Base-by-base conservation (phyloP, 2,113 vertebrate genomes). In the Gymnarchus niloticus region DNA sequence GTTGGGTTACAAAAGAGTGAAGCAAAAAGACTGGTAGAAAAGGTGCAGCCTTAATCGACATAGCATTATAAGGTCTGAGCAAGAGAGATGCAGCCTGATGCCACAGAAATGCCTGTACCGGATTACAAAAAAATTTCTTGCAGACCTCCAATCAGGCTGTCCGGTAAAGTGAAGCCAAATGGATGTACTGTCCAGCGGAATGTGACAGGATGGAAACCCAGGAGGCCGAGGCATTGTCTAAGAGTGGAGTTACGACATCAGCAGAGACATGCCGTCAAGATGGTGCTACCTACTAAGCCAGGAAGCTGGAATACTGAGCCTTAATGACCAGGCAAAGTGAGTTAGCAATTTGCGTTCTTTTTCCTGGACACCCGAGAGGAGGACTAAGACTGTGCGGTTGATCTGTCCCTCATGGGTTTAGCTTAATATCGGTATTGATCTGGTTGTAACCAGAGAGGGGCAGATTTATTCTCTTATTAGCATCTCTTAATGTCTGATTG, bases 381-480 rank as follows among this genome's bases (percentile, higher is more conserved):
- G 89, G 87, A 86, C 84, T 46, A 89, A 90, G 49, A 6, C 84
- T 85, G 86, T 89, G 90, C 89, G 86, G 85, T 88, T 88, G 87
- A 90, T 91, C 88, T 91, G 90, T 94, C 92, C 91, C 84, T 83
- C 88, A 88, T 80, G 83, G 59, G 85, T 89, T 91, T 83, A 90
- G 92, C 89, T 96, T 94, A 86, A 93, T 92, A 91, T 73, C 48
- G 56, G 25, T 94, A 96, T 95, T 88, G 94, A 96, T 95, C 92
- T 86, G 87, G 89, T 89, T 89, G 87, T 86, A 84, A 86, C 86
- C 65, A 88, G 46, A 87, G 86, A 81, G 88, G 91, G 88, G 85
- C 83, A 90, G 90, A 92, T 92, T 92, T 91, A 91, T 92, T 91
- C 90, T 91, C 94, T 92, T 90, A 93, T 95, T 94, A 95, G 91